Evolutionary conservation across 2,113 vertebrate species (phyloP), one percentile per base, ranked within the genome.

Genomic region (Motacilla tschutschensis): DNA sequence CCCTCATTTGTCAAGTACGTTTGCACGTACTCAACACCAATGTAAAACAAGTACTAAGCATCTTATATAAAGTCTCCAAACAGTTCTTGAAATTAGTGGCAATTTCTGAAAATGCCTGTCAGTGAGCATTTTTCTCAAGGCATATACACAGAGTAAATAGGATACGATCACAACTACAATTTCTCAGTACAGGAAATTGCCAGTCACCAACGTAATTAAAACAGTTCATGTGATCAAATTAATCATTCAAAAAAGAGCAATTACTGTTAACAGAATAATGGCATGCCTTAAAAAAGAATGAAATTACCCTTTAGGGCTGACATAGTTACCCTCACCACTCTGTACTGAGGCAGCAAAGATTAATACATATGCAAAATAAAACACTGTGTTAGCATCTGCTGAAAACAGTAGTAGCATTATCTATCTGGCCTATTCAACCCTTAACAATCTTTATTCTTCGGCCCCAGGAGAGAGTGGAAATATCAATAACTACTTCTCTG

Each of bases 221-320:
- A 87, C 86, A 91, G 92, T 94, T 90, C 78, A 53, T 70, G 85
- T 91, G 88, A 92, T 93, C 90, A 93, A 94, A 95, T 94, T 92
- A 93, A 94, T 93, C 88, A 90, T 84, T 91, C 81, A 92, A 93
- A 94, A 90, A 94, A 92, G 60, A 94, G 65, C 84, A 94, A 90
- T 95, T 94, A 93, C 86, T 85, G 92, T 85, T 94, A 94, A 92
- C 86, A 93, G 92, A 93, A 93, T 93, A 94, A 92, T 90, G 57
- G 64, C 81, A 77, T 87, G 79, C 75, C 90, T 95, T 92, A 93
- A 93, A 90, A 92, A 94, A 94, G 81, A 92, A 92, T 87, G 90
- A 94, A 94, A 93, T 94, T 94, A 95, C 93, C 90, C 88, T 91
- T 95, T 92, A 91, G 88, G 87, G 88, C 79, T 0, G 5, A 73